These are phyloP conservation scores for Otis tarda DNA, from an alignment of 2,113 vertebrate genomes.

Conservation along the genomic window DNA sequence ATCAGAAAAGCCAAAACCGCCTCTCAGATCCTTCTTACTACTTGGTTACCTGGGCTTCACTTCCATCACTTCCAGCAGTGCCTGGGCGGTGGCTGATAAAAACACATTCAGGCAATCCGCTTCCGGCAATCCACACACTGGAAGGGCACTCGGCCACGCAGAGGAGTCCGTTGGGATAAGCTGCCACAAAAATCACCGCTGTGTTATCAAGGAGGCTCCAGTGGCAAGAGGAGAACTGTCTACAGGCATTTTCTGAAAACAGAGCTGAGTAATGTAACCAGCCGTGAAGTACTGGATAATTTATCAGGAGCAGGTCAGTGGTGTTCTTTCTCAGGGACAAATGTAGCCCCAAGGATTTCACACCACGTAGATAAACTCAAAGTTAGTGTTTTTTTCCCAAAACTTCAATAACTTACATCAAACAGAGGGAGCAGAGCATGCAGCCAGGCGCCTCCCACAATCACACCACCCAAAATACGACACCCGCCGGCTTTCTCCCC, in stretches of 20 bases:
- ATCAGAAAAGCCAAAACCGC: background rate
- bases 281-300: background rate
- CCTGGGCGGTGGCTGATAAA: background rate
- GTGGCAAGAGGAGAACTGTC: background rate
- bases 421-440: fast-evolving
- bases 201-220: background rate
- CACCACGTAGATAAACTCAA: background rate
- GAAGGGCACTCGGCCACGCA: background rate
- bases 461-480: fast-evolving
- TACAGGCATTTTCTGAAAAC: background rate
- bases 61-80: background rate
- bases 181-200: background rate
- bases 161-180: background rate
- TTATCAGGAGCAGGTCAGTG: background rate
- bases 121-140: too few species aligned
- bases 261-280: background rate
- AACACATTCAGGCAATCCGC: background rate
- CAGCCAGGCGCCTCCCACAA: background rate
- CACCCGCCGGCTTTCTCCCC: background rate
- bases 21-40: background rate
- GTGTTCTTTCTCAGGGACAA: background rate
- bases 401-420: background rate
- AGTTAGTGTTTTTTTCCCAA: background rate
- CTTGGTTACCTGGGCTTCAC: background rate
- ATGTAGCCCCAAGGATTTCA: background rate